Percentiles rank a stretch among this genome's conserved stretches.
Conservation (phyloP, 2,113 vertebrate genomes). For the Athene cunicularia region DNA sequence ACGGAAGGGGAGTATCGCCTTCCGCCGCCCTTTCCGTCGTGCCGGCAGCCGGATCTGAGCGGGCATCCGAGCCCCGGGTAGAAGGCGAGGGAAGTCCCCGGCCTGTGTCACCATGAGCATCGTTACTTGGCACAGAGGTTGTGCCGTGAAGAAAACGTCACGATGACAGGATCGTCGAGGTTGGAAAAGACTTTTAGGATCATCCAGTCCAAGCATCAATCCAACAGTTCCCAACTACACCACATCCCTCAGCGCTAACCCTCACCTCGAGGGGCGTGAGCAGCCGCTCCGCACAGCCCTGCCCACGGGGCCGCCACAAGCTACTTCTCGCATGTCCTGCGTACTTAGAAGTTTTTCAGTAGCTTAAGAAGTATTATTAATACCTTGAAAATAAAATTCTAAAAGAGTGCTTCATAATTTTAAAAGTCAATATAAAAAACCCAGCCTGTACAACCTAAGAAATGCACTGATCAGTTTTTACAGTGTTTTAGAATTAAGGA, state of each 20-base stretch:
- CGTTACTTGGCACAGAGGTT: neutral
- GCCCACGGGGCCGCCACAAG: too few relatives aligned
- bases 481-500: neutral
- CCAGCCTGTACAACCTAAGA: neutral
- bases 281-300: neutral
- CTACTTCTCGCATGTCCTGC: too few relatives aligned
- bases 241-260: too few relatives aligned
- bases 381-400: neutral
- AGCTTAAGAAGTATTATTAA: neutral
- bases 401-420: neutral
- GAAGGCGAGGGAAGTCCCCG: neutral
- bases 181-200: too few relatives aligned
- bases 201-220: too few relatives aligned
- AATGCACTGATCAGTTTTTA: neutral
- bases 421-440: neutral
- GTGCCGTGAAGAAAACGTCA: too few relatives aligned
- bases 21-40: too few relatives aligned
- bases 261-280: neutral
- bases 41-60: too few relatives aligned
- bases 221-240: too few relatives aligned
- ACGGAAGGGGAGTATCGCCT: neutral
- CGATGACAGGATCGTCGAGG: too few relatives aligned
- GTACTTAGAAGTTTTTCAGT: neutral
- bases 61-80: neutral
- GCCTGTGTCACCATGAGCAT: neutral